Evolutionary conservation across 2,113 vertebrate species (phyloP).

Genomic region (Grallaria varia): DNA sequence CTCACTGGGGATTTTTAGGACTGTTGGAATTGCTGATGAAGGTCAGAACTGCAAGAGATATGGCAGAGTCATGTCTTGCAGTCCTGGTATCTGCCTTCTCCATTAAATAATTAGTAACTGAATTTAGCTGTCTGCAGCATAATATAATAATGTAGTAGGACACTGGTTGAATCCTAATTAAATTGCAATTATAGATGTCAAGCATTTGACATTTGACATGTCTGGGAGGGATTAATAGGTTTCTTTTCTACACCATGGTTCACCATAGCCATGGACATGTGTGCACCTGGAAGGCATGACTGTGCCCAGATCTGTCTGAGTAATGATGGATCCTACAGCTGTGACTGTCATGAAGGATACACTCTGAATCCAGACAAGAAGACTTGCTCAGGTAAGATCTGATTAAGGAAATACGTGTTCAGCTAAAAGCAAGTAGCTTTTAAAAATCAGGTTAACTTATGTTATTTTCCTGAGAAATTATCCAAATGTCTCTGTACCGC

Average conservation of each 20-base stretch:
- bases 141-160: neutral
- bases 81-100: neutral
- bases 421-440: neutral
- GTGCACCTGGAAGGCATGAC: constrained; percentile 79
- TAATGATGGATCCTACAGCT: constrained; percentile 79
- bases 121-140: neutral
- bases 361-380: constrained; percentile 84
- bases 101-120: neutral
- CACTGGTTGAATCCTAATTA: neutral
- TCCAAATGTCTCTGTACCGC: neutral
- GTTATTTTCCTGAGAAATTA: neutral
- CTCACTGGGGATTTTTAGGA: neutral
- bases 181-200: neutral
- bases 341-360: constrained; percentile 82
- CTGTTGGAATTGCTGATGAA: neutral
- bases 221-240: neutral
- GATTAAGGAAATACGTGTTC: neutral
- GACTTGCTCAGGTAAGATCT: constrained; percentile 76
- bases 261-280: constrained; percentile 67
- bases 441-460: neutral
- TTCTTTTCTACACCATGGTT: neutral
- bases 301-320: constrained; percentile 87
- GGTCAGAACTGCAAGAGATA: neutral
- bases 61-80: neutral
- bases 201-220: neutral